Base-by-base conservation (phyloP, 2,888 invertebrate species). In the Orchesella flavescens region DNA sequence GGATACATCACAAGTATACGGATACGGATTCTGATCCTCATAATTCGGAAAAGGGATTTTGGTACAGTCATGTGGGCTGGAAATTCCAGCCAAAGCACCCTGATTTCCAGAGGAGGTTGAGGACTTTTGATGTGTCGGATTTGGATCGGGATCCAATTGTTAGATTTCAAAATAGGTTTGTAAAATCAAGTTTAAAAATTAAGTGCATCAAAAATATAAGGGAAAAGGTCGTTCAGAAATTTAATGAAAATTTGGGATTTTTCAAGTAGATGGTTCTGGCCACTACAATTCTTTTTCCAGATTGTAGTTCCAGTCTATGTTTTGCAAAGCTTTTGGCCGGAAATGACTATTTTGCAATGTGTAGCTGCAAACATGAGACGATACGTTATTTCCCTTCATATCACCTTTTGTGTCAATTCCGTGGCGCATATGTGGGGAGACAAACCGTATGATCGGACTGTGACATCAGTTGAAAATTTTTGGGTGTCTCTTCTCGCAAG, bases 31-130 rank as follows among this genome's bases (percentile, higher is more conserved):
- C 96, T 0, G 97, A 97, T 91, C 97, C 97, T 0, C 97, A 97
- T 90, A 97, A 97, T 89, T 96, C 97, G 0, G 95, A 92, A 73
- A 92, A 97, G 24, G 98, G 98, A 13, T 97, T 98, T 91, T 98
- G 98, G 93, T 98, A 97, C 91, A 93, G 97, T 0, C 98, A 98
- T 90, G 92, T 98, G 88, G 98, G 98, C 84, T 98, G 98, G 98
- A 92, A 98, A 85, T 91, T 98, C 76, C 94, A 94, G 89, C 93
- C 94, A 88, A 98, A 98, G 90, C 98, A 98, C 90, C 96, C 96
- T 0, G 95, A 96, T 86, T 95, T 98, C 57, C 95, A 93, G 89
- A 92, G 91, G 85, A 97, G 96, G 90, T 97, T 97, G 89, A 94
- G 95, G 88, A 93, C 93, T 59, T 92, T 98, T 21, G 96, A 97